Evolutionary conservation across 2,113 vertebrate species (phyloP).

Genomic region (Zapus hudsonius): DNA sequence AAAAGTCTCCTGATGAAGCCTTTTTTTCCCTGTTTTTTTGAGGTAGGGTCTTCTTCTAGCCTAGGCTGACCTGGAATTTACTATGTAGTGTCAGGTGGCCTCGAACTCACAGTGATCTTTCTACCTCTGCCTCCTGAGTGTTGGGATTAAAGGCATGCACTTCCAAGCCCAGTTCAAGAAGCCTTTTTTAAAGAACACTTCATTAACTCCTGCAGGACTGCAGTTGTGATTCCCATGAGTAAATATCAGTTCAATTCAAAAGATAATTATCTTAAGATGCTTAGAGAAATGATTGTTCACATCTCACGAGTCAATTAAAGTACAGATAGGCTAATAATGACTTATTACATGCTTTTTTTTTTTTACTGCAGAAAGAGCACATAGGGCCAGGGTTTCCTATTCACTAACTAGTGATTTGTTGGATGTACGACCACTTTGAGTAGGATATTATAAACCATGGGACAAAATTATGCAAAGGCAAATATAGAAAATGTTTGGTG

Average conservation of each 20-base stretch:
- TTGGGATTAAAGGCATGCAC: too few relatives aligned
- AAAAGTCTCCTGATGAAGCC: constrained; percentile 28
- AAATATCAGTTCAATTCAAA: constrained; percentile 51
- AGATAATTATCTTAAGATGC: constrained; percentile 1
- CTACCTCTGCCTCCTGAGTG: too few relatives aligned
- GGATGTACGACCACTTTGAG: neutral
- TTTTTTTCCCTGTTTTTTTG: too few relatives aligned
- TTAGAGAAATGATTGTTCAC: neutral
- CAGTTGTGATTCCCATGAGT: constrained; percentile 19
- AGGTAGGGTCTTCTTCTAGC: too few relatives aligned
- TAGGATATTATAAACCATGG: neutral
- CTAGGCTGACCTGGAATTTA: too few relatives aligned
- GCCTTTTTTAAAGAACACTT: constrained; percentile 22
- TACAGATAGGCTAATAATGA: constrained; percentile 42
- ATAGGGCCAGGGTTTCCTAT: constrained; percentile 5
- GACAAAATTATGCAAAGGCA: constrained; percentile 41
- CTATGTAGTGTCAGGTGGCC: too few relatives aligned
- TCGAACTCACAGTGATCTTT: too few relatives aligned
- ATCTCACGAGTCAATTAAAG: constrained; percentile 33
- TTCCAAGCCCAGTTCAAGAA: too few relatives aligned
- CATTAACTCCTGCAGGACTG: neutral
- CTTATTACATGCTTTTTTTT: neutral
- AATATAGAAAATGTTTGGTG: constrained; percentile 5
- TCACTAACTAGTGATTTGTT: constrained; percentile 17
- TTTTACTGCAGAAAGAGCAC: constrained; percentile 16